A percentile compares a stretch with the other conserved stretches of the same genome.
phyloP scores from a whole-genome alignment of 2,113 vertebrate species.

The Motacilla tschutschensis region DNA sequence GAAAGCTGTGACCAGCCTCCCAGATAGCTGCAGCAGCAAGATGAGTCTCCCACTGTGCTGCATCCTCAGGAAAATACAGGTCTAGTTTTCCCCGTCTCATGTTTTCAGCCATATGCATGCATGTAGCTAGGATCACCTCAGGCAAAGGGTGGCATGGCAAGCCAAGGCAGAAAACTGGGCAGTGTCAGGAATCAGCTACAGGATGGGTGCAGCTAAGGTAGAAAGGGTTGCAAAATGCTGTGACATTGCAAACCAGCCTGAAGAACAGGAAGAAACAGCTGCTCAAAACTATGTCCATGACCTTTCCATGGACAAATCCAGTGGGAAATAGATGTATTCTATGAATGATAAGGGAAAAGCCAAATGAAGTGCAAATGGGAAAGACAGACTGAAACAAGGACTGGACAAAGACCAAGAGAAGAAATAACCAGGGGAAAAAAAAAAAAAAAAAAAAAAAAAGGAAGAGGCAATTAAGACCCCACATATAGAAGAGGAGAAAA shows the following conservation, averaged over 20 bases:
- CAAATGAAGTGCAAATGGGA: conserved; percentile 34
- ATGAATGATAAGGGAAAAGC: not conserved
- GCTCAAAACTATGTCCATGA: not conserved
- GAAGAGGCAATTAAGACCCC: not conserved
- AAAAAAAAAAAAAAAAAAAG: not conserved
- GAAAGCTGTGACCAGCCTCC: not conserved
- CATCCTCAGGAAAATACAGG: not conserved
- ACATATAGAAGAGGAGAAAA: not conserved
- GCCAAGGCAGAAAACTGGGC: not conserved
- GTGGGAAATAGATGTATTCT: not conserved
- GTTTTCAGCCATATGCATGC: not conserved
- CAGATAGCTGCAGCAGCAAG: not conserved
- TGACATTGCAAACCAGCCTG: not conserved
- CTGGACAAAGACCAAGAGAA: not conserved
- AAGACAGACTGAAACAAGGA: not conserved
- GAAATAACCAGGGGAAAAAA: not conserved
- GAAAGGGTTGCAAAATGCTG: not conserved
- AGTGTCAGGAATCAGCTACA: not conserved
- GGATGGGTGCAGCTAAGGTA: not conserved
- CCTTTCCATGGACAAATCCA: not conserved
- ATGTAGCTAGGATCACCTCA: not conserved
- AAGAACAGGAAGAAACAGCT: conserved; percentile 21
- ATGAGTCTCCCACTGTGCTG: not conserved
- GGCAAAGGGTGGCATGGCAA: not conserved
- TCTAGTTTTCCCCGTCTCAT: not conserved